A percentile compares a stretch with the other conserved stretches of the same genome.
These are phyloP conservation scores for Parotocinclus haroldoi DNA, from an alignment of 2,797 vertebrate genomes.

Conservation along the genomic window DNA sequence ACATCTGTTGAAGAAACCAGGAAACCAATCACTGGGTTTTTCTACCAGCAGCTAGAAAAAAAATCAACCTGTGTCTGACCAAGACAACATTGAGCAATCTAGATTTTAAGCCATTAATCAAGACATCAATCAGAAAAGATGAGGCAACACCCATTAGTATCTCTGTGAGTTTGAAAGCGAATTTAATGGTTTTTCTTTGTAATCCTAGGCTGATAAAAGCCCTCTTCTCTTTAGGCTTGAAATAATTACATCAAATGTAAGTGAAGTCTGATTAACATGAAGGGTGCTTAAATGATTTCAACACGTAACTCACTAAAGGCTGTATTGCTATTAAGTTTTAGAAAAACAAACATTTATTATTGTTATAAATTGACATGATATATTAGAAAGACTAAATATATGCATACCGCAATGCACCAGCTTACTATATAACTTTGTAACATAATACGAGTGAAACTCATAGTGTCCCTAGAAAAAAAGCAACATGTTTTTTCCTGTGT, in stretches of 20 bases:
- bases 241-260: conserved; percentile 22
- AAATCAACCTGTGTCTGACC: neutral
- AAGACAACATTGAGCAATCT: conserved; percentile 39
- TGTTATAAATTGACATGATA: too few relatives aligned
- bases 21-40: neutral
- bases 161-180: conserved; percentile 1
- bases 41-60: neutral
- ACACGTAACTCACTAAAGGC: too few relatives aligned
- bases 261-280: conserved; percentile 3
- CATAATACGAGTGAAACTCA: too few relatives aligned
- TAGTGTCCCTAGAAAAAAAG: too few relatives aligned
- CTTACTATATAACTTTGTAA: too few relatives aligned
- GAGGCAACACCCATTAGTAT: too few relatives aligned
- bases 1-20: conserved; percentile 73
- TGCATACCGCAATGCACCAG: too few relatives aligned
- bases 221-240: conserved; percentile 9
- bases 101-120: conserved; percentile 39
- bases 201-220: neutral
- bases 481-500: too few relatives aligned
- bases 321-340: too few relatives aligned
- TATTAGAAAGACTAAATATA: too few relatives aligned
- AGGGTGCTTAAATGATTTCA: conserved; percentile 12
- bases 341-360: too few relatives aligned
- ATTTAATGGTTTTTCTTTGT: conserved; percentile 1
- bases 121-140: neutral